Percentiles rank a stretch among this genome's conserved stretches.
Conservation (phyloP, 2,113 vertebrate species). For the Oenanthe melanoleuca region DNA sequence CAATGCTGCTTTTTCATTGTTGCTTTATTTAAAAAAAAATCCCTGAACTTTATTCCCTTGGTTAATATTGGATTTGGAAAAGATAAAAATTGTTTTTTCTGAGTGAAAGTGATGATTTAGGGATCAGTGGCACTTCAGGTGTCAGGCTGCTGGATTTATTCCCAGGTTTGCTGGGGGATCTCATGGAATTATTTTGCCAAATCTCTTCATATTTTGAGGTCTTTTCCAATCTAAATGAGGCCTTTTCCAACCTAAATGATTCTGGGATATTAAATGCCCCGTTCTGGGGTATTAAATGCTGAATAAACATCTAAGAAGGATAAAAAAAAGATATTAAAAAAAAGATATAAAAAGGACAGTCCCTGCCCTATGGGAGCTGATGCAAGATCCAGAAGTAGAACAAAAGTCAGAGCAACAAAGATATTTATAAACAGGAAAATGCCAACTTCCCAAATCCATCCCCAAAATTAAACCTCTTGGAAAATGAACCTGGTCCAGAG, state of each 20-base stretch:
- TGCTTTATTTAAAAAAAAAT: background rate
- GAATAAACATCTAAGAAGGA: constrained; percentile 8
- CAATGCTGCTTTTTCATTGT: background rate
- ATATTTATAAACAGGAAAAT: constrained; percentile 27
- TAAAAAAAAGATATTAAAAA: background rate
- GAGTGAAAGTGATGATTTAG: background rate
- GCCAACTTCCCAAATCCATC: background rate
- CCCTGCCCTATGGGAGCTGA: background rate
- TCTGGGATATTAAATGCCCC: background rate
- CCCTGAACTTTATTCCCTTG: background rate
- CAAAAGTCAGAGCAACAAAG: constrained; percentile 20
- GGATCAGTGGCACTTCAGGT: background rate
- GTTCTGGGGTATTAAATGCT: background rate
- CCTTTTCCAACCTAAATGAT: background rate
- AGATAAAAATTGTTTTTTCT: background rate
- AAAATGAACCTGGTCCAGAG: background rate
- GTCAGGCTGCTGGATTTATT: background rate
- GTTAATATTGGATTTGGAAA: background rate
- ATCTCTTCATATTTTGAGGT: background rate
- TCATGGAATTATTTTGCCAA: background rate
- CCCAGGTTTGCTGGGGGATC: background rate
- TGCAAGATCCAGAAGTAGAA: background rate
- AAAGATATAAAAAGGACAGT: background rate
- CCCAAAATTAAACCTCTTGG: background rate
- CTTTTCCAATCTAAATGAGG: background rate